Base-by-base conservation (phyloP, 1,140 invertebrate species). In the Neodiprion pinetum region DNA sequence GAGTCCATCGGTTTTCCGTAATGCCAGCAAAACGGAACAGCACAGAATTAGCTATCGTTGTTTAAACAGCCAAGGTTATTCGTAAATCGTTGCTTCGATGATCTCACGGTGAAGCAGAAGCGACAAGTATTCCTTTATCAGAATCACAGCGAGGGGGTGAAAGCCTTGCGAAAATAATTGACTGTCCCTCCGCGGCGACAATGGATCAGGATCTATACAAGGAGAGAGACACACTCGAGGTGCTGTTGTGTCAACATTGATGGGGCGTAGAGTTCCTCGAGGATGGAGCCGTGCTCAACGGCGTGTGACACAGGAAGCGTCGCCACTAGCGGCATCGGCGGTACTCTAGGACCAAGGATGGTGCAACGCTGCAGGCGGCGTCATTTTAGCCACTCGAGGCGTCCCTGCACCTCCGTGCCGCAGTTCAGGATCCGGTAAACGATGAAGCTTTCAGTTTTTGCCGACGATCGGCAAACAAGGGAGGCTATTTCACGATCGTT, bases 271-370 rank as follows among this genome's bases (percentile, higher is more conserved):
- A 77, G 78, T 69, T 79, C 76, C 14, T 48, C 61, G 80, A 84
- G 82, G 53, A 61, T 61, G 53, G 53, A 61, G n/a, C 8, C 86
- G 87, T 88, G 87, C 83, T 87, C 85, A 87, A 87, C 87, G 83
- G 87, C 87, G 86, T 88, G 87, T 87, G 87, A 88, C 84, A 88
- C 87, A 87, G 87, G 87, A 88, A 88, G 85, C 74, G 79, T 74
- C 83, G 84, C 81, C 85, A 86, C 83, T 78, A 74, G 28, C 28
- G 1, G 28, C 5, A 40, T 5, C 28, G 28, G 5, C 7, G 53
- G 53, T 9, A 61, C 53, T 61, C 11, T 9, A 40, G 28, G 4
- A 61, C 53, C 53, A 40, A 40, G 28, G 28, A 40, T 40, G 28
- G 4, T 61, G n/a, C 53, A 80, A 78, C 77, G 69, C 80, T 78